Conservation (phyloP, 2,113 vertebrate genomes). For the Capreolus pygargus region DNA sequence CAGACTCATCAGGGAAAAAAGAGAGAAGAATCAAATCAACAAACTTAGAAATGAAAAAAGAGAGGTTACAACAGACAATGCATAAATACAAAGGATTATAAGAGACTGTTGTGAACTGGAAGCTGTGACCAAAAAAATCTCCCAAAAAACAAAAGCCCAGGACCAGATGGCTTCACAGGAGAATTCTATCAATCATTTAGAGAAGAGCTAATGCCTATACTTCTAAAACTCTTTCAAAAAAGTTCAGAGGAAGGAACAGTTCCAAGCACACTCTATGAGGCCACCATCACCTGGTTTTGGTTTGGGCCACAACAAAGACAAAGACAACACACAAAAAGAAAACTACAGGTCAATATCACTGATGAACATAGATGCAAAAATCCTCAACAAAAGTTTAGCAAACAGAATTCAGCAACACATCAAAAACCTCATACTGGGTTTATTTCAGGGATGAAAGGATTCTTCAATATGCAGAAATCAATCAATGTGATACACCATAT, state of each 20-base stretch:
- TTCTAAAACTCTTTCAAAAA: neutral
- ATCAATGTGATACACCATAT: neutral
- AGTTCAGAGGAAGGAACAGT: neutral
- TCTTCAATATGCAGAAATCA: neutral
- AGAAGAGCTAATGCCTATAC: neutral
- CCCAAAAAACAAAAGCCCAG: rapidly evolving
- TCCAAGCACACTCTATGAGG: neutral
- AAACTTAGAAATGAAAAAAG: neutral
- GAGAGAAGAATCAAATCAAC: neutral
- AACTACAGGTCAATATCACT: neutral
- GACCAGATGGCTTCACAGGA: neutral
- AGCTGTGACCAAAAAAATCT: neutral
- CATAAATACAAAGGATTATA: neutral
- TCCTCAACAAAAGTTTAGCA: neutral
- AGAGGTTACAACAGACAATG: neutral
- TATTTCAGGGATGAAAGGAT: neutral
- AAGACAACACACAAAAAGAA: neutral
- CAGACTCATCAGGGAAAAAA: neutral
- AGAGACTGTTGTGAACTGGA: neutral
- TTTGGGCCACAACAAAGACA: neutral
- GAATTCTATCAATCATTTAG: neutral
- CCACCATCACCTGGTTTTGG: neutral
- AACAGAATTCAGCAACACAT: neutral
- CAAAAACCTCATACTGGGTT: neutral
- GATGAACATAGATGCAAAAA: neutral